Base-by-base conservation (phyloP, 2,113 vertebrate species). In the Chaetorhynchus papuensis region DNA sequence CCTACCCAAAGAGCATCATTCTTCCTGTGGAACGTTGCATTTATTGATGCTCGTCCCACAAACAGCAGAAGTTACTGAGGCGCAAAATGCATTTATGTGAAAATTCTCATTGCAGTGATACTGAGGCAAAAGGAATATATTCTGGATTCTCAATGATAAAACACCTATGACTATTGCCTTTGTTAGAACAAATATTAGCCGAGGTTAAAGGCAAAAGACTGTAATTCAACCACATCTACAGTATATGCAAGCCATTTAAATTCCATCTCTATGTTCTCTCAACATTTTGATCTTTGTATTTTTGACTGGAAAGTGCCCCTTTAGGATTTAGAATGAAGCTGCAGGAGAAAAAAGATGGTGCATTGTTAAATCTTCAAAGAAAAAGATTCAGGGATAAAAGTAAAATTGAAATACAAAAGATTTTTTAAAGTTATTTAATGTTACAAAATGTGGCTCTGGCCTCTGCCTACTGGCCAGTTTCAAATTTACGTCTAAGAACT, bases 301-400 rank as follows among this genome's bases (percentile, higher is more conserved):
- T 65, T 66, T 37, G 28, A 53, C n/a, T 53, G 39, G 84, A 75
- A 91, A 89, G 60, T 64, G 85, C 33, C 45, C 23, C 69, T 81
- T 95, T 77, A 70, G 78, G 44, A 52, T 77, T 89, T 63, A 57
- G 75, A 95, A 71, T 0, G 50, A 88, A 96, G 45, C 61, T 52
- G 39, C 57, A 81, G 45, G 53, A 89, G 24, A 2, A 59, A 59
- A 87, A 90, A 50, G 18, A 17, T 7, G 8, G 39, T 54, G 63
- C 31, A 77, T 94, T 96, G 88, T 96, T 86, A 88, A 94, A 56
- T 50, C 57, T 87, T 94, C 89, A 97, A 96, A 97, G 90, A 53
- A 83, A 85, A 75, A 78, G 30, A 86, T 81, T 72, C 59, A 69
- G 14, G 37, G 78, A 96, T 96, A 81, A 97, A 97, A 96, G 97